Conservation (phyloP, 2,113 vertebrate species). For the Lophochroa leadbeateri region DNA sequence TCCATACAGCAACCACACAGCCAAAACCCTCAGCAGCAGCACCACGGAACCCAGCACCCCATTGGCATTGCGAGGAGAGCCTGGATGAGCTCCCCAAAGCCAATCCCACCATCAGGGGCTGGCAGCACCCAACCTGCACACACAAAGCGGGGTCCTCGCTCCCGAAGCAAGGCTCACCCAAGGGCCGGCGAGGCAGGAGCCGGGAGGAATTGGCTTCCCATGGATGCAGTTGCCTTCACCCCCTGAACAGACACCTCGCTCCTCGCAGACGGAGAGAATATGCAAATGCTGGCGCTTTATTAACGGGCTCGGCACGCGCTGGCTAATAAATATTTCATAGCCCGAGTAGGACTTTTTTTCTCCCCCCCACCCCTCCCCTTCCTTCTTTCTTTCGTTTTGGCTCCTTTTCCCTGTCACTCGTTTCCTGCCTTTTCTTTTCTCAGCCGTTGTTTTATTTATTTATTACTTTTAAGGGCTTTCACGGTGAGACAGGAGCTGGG, state of each 20-base stretch:
- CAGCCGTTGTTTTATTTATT: too few species aligned
- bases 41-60: neutral
- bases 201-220: rapidly evolving
- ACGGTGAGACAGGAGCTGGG: too few species aligned
- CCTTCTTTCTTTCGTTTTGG: too few species aligned
- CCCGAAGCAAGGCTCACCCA: neutral
- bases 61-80: neutral
- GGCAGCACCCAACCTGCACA: neutral
- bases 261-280: neutral
- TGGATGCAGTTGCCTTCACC: neutral
- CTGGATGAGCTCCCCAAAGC: rapidly evolving
- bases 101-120: neutral
- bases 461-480: too few species aligned
- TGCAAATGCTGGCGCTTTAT: constrained; percentile 32
- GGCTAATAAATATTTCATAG: too few species aligned
- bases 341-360: too few species aligned
- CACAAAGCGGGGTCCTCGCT: neutral
- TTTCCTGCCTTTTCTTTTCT: too few species aligned
- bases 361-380: too few species aligned
- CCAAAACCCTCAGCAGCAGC: neutral
- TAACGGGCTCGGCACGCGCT: too few species aligned
- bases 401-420: too few species aligned
- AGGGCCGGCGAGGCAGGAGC: neutral
- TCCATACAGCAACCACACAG: neutral
- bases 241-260: constrained; percentile 4